These are phyloP conservation scores for Armadillidium nasatum DNA, from an alignment of 1,140 invertebrate genomes.

Conservation along the genomic window DNA sequence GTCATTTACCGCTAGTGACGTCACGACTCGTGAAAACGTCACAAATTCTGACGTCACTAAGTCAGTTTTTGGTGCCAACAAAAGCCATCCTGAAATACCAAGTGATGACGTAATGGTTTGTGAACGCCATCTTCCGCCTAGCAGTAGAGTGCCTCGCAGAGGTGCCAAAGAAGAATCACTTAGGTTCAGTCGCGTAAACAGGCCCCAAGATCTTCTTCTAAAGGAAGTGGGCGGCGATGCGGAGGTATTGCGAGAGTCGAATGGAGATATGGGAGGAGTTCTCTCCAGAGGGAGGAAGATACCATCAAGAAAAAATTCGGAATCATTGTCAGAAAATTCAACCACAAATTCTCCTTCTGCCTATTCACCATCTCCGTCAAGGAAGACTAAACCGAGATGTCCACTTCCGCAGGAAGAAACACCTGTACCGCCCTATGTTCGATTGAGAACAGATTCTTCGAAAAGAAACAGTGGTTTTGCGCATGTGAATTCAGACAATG, in stretches of 20 bases:
- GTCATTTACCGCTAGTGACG: conserved; percentile 22
- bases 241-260: background rate
- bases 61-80: conserved; percentile 17
- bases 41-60: background rate
- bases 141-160: background rate
- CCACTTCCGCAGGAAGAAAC: conserved; percentile 22
- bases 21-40: conserved; percentile 10
- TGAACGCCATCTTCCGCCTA: background rate
- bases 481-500: conserved; percentile 36
- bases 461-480: conserved; percentile 34
- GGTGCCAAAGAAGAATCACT: conserved; percentile 3
- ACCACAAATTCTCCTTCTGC: background rate
- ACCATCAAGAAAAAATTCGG: background rate
- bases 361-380: background rate
- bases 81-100: conserved; percentile 38
- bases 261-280: conserved; percentile 37
- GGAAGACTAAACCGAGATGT: conserved; percentile 11
- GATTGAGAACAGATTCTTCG: conserved; percentile 21
- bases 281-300: conserved; percentile 35
- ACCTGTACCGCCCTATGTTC: conserved; percentile 32
- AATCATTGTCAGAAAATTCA: conserved; percentile 20
- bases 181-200: background rate
- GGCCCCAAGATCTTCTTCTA: background rate
- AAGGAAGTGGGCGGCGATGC: background rate
- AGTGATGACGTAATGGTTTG: conserved; percentile 41